Evolutionary conservation across 1,140 invertebrate genomes (phyloP), one percentile per base, ranked within the genome.

Genomic region (Penaeus indicus): DNA sequence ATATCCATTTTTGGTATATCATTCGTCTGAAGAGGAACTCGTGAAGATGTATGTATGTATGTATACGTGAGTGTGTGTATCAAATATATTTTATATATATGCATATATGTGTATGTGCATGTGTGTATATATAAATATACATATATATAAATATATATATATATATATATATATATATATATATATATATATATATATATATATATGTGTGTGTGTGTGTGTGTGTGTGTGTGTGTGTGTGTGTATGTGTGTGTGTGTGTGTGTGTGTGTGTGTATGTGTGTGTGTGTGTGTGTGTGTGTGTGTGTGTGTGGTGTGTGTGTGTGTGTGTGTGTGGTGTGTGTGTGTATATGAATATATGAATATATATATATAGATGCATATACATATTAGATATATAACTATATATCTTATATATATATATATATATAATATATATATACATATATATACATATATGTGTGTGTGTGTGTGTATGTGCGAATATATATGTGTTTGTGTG

Each of bases 101-200:
- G 27, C 10, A 69, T 69, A 10, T 19, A 69, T 69, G 27, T 21
- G 10, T 19, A 69, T 69, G 27, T 10, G 27, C 27, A 69, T 69
- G 1, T 69, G 3, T 69, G 10, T 69, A 8, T 69, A 10, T 69
- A 69, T 69, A 69, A 25, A 69, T 69, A 69, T 69, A 69, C 27
- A 69, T 69, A 69, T 69, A 69, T 69, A 69, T 21, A 69, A 25
- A 69, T 69, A 69, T 69, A 69, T 69, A 69, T 69, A 69, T 69
- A 69, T 69, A 69, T 69, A 69, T 69, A 69, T 69, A 69, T 69
- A 69, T 69, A 69, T 69, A 69, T 69, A 69, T 69, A 69, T 69
- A 69, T 69, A 16, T 69, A 16, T 69, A 19, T 69, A 16, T 10
- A 16, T 69, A 16, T 69, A 16, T 69, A 1, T 69, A 16, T 69